Evolutionary conservation across 2,888 invertebrate species (phyloP).

Genomic region (Phragmatobia fuliginosa): DNA sequence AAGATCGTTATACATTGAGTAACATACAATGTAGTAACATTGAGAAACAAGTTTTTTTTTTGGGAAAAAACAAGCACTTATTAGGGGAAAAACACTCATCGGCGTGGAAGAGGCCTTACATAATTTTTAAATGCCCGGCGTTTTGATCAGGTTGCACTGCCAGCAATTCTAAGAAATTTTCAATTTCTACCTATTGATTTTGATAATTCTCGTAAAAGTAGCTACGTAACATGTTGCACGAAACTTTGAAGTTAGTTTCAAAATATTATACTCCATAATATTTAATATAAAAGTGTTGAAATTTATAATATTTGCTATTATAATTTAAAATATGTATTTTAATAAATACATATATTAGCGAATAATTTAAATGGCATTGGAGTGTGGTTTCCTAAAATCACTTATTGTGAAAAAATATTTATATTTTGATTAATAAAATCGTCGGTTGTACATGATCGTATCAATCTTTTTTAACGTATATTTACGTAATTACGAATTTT

Average conservation of each 20-base stretch:
- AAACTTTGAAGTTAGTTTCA: conserved; percentile 6
- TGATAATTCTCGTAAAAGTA: not conserved
- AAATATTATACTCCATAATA: conserved; percentile 16
- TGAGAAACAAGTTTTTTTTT: too few species aligned
- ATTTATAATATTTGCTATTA: conserved; percentile 32
- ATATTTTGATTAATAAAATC: conserved; percentile 23
- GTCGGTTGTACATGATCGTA: not conserved
- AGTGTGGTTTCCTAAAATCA: conserved; percentile 53
- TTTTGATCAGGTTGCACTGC: not conserved
- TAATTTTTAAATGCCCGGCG: too few species aligned
- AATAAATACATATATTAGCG: not conserved
- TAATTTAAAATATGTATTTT: conserved; percentile 22
- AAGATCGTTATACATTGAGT: too few species aligned
- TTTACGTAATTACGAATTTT: not conserved
- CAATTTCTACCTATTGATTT: not conserved
- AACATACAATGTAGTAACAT: too few species aligned
- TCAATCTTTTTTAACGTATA: not conserved
- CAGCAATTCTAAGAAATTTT: not conserved
- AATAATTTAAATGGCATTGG: conserved; percentile 25
- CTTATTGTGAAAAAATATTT: conserved; percentile 25
- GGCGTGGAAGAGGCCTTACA: too few species aligned
- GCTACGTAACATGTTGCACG: not conserved
- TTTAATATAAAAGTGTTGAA: conserved; percentile 21
- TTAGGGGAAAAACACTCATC: too few species aligned
- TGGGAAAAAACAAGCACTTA: too few species aligned